These are phyloP conservation scores for Dryocosmus kuriphilus DNA, from an alignment of 2,888 invertebrate genomes.

Conservation along the genomic window DNA sequence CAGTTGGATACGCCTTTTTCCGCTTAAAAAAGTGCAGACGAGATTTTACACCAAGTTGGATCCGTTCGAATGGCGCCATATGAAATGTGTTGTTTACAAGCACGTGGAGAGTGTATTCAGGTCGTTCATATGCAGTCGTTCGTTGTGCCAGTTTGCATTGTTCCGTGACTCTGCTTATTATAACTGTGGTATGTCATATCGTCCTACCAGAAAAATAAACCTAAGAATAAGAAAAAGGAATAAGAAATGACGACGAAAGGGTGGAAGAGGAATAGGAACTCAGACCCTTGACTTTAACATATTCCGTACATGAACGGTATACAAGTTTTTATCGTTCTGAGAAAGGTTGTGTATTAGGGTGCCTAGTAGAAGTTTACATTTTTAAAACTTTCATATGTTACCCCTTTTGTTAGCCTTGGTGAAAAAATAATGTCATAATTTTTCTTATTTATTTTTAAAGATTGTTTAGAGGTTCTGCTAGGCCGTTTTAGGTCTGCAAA, in stretches of 20 bases:
- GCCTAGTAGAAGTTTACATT: too few species aligned
- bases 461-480: too few species aligned
- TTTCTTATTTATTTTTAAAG: too few species aligned
- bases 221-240: slow-evolving; percentile 1
- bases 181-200: slow-evolving; percentile 14
- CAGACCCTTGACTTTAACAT: background rate
- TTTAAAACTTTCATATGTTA: too few species aligned
- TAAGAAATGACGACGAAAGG: slow-evolving; percentile 27
- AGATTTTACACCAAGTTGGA: slow-evolving; percentile 27
- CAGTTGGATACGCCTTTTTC: background rate
- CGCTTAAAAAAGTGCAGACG: background rate
- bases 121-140: slow-evolving; percentile 37
- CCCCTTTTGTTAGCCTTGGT: too few species aligned
- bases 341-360: too few species aligned
- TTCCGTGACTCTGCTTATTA: slow-evolving; percentile 27
- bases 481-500: too few species aligned
- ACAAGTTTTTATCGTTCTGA: too few species aligned
- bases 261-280: slow-evolving; percentile 13
- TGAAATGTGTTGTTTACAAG: slow-evolving; percentile 24
- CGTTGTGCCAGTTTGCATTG: slow-evolving; percentile 30
- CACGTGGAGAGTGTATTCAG: slow-evolving; percentile 26
- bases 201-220: slow-evolving; percentile 12
- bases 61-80: slow-evolving; percentile 3
- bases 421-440: too few species aligned
- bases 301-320: too few species aligned